Conservation (phyloP, 1,140 invertebrate species). For the Sminthurinus signatus region DNA sequence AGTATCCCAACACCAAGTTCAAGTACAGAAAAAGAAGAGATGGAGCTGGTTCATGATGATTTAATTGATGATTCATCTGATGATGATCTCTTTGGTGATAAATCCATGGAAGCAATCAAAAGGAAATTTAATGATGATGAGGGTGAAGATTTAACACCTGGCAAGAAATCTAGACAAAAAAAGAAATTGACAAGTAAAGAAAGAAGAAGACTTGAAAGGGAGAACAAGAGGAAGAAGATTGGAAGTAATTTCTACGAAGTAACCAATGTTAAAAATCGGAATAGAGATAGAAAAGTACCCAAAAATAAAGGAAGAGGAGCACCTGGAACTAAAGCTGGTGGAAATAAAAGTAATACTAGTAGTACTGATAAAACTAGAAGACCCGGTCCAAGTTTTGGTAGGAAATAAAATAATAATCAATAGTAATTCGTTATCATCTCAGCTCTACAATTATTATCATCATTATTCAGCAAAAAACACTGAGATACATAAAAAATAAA, state of each 20-base stretch:
- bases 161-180: conserved; percentile 46
- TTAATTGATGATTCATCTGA: conserved; percentile 42
- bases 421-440: too few species aligned
- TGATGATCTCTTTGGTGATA: conserved; percentile 46
- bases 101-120: conserved; percentile 45
- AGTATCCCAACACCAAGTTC: not conserved
- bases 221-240: conserved; percentile 72
- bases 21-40: not conserved
- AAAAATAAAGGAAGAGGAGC: conserved; percentile 2
- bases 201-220: conserved; percentile 64
- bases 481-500: too few species aligned
- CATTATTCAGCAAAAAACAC: too few species aligned
- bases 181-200: conserved; percentile 60
- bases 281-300: conserved; percentile 47
- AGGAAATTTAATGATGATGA: conserved; percentile 44
- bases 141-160: conserved; percentile 31
- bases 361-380: too few species aligned
- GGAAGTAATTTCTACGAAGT: conserved; percentile 90
- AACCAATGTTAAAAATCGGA: conserved; percentile 86
- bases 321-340: not conserved
- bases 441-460: too few species aligned
- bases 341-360: not conserved
- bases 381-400: too few species aligned
- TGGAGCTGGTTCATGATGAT: not conserved
- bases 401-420: too few species aligned